Percentiles rank a stretch among this genome's conserved stretches.
phyloP scores from a whole-genome alignment of 1,140 invertebrate species.

The Ericerus pela region DNA sequence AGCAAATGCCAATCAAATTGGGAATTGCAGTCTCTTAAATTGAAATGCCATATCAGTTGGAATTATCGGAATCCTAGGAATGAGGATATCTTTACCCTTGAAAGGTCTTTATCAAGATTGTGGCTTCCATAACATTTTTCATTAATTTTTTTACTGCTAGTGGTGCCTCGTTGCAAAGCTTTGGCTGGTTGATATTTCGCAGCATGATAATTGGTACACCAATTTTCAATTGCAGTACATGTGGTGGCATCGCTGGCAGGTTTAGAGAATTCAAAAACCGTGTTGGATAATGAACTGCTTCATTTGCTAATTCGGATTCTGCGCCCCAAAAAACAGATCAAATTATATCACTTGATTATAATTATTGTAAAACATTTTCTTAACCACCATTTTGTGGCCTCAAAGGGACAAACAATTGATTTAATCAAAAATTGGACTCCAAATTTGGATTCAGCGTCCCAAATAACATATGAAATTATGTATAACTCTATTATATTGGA shows the following conservation, averaged over 20 bases:
- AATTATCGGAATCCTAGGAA: constrained; percentile 31
- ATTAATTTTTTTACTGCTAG: constrained; percentile 30
- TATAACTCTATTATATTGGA: no score
- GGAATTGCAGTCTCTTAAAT: constrained; percentile 37
- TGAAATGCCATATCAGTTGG: constrained; percentile 30
- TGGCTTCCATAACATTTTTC: constrained; percentile 29
- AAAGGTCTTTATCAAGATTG: constrained; percentile 29
- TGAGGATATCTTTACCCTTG: constrained; percentile 30
- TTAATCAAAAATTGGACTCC: no score
- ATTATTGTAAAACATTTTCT: no score
- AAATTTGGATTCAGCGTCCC: no score
- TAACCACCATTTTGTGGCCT: no score
- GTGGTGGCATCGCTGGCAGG: constrained; percentile 18
- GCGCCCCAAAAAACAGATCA: no score
- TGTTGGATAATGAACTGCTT: constrained; percentile 28
- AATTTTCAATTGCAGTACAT: constrained; percentile 29
- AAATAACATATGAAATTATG: no score
- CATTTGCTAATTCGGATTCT: no score
- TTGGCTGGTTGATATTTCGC: constrained; percentile 28
- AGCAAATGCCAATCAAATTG: constrained; percentile 34
- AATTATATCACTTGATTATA: no score
- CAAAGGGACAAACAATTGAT: no score
- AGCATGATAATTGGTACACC: constrained; percentile 31
- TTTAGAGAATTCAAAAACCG: constrained; percentile 24
- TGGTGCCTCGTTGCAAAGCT: constrained; percentile 33